Evolutionary conservation across 2,113 vertebrate genomes (phyloP), one percentile per base, ranked within the genome.

Genomic region (Scopus umbretta): DNA sequence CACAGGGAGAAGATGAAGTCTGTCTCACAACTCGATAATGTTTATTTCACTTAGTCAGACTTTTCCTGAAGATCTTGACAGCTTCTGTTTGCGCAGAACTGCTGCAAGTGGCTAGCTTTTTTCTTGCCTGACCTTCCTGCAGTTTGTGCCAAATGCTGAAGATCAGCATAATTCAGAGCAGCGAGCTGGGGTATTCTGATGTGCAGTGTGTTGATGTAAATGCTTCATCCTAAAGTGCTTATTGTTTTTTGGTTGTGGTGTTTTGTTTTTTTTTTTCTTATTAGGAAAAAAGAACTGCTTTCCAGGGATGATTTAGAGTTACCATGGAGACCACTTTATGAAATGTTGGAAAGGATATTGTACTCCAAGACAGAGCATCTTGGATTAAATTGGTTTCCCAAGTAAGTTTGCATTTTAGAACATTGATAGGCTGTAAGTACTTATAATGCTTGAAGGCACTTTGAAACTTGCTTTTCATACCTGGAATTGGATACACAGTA

Each of bases 301-400:
- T 99, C 99, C 90, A 98, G 99, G 91, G 99, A 99, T 90, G 99
- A 99, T 95, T 98, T 99, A 81, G 99, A 99, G 97, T 98, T 99
- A 96, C 98, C 98, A 19, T 99, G 99, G 99, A 98, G 98, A 98
- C 99, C 99, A 6, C 98, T 99, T 92, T 99, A 99, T 93, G 99
- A 99, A 96, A 98, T 99, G 95, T 91, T 99, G 62, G 99, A 99
- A 97, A 98, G 99, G 97, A 99, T 99, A 95, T 98, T 99, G 16
- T 99, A 99, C 95, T 99, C 99, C 52, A 99, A 99, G 97, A 99
- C 99, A 10, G 99, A 99, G 94, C 99, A 99, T 93, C 99, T 99
- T 75, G 99, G 99, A 90, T 98, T 99, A 96, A 99, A 99, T 98
- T 99, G 99, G 99, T 99, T 99, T 98, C 99, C 99, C 82, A 99